phyloP scores from a whole-genome alignment of 2,113 vertebrate genomes.

The Pituophis catenifer region DNA sequence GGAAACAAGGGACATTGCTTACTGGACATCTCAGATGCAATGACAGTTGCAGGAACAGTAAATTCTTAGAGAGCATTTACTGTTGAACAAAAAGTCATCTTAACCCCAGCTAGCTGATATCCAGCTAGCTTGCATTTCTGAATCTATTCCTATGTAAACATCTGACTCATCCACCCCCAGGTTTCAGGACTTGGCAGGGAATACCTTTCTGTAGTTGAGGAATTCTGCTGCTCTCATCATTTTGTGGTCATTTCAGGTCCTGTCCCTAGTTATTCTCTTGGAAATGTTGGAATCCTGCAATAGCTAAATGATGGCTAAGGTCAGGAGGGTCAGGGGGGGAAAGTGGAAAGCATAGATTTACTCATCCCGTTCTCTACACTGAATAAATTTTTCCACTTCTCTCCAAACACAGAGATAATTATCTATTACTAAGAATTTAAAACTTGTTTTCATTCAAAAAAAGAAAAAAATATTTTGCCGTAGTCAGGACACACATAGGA shows the following conservation, averaged over 20 bases:
- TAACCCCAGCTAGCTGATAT: background rate
- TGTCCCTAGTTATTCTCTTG: background rate
- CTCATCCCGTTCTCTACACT: background rate
- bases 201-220: background rate
- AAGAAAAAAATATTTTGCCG: constrained; percentile 18
- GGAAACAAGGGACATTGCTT: background rate
- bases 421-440: background rate
- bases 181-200: background rate
- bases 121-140: background rate
- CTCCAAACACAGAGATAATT: background rate
- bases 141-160: constrained; percentile 24
- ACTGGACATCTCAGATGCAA: background rate
- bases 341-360: background rate
- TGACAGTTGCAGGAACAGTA: background rate
- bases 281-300: background rate
- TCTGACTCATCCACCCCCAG: constrained; percentile 10
- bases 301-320: background rate
- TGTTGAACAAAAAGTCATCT: background rate
- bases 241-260: background rate
- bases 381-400: background rate
- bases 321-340: background rate
- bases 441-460: background rate
- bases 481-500: background rate
- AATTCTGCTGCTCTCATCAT: constrained; percentile 15
- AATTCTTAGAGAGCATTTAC: background rate